Conservation (phyloP, 2,888 invertebrate genomes). For the Andrena marginata region DNA sequence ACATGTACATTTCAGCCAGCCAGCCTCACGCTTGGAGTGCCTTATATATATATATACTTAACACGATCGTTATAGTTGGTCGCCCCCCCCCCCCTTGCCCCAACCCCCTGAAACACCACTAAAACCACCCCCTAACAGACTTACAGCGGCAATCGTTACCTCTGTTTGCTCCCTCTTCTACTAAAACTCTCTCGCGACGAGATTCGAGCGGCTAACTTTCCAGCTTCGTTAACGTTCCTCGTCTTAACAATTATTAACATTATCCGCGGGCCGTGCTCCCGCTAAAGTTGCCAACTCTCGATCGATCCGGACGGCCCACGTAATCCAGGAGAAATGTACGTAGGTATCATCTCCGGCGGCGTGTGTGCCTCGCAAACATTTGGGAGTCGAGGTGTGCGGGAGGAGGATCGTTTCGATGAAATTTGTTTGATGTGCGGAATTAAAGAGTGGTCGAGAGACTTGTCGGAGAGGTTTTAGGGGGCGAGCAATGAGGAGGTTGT, state of each 20-base stretch:
- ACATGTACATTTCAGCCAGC: conserved; percentile 80
- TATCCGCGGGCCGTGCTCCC: neutral
- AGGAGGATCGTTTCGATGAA: too few species aligned
- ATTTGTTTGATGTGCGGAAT: too few species aligned
- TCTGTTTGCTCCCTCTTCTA: conserved; percentile 47
- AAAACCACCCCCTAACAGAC: conserved; percentile 79
- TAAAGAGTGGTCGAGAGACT: too few species aligned
- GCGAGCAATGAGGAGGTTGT: neutral
- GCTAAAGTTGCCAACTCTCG: neutral
- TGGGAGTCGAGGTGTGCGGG: too few species aligned
- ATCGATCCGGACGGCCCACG: neutral
- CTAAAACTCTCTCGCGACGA: conserved; percentile 35
- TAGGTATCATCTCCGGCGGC: too few species aligned
- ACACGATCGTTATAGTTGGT: conserved; percentile 65
- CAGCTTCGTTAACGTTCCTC: conserved; percentile 47
- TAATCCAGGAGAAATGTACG: too few species aligned
- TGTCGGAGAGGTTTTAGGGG: neutral
- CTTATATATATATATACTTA: conserved; percentile 69
- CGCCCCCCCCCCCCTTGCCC: conserved; percentile 19
- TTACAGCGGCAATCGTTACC: conserved; percentile 62
- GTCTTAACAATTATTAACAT: conserved; percentile 48
- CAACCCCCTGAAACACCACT: conserved; percentile 64
- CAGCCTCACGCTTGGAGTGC: conserved; percentile 83
- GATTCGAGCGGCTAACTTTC: neutral
- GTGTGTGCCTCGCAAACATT: too few species aligned